phyloP scores from a whole-genome alignment of 1,140 invertebrate species.

The Calycopis cecrops region DNA sequence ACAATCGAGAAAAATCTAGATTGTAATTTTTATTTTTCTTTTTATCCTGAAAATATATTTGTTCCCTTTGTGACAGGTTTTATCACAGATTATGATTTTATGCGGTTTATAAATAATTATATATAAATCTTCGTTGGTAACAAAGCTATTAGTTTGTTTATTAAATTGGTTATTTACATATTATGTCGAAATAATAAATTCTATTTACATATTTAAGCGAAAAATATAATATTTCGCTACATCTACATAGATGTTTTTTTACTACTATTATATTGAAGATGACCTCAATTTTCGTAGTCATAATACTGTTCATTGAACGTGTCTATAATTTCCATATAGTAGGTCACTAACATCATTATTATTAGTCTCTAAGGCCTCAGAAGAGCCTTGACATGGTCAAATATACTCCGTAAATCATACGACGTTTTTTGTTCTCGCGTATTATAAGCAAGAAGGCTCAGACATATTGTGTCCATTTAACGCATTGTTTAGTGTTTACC shows the following conservation, averaged over 20 bases:
- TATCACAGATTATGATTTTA: no score
- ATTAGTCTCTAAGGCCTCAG: conserved; percentile 6
- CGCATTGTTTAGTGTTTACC: conserved; percentile 1
- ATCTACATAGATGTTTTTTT: not conserved
- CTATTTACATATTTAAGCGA: no score
- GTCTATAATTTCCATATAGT: conserved; percentile 12
- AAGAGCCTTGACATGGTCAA: conserved; percentile 14
- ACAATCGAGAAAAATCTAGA: no score
- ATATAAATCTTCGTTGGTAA: no score
- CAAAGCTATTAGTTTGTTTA: no score
- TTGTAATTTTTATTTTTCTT: no score
- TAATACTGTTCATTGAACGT: conserved; percentile 6
- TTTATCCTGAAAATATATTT: no score
- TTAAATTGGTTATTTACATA: no score
- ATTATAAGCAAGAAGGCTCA: not conserved
- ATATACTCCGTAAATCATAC: conserved; percentile 8
- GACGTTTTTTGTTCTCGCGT: conserved; percentile 12
- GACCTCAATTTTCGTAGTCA: not conserved
- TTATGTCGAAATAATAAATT: no score
- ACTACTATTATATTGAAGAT: not conserved
- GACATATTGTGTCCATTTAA: not conserved
- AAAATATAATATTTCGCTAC: not conserved
- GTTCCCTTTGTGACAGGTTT: no score
- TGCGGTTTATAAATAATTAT: no score
- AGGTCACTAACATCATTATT: conserved; percentile 8